These are phyloP conservation scores for Hydrolagus affinis DNA, from an alignment of 2,113 vertebrate genomes.

Conservation along the genomic window DNA sequence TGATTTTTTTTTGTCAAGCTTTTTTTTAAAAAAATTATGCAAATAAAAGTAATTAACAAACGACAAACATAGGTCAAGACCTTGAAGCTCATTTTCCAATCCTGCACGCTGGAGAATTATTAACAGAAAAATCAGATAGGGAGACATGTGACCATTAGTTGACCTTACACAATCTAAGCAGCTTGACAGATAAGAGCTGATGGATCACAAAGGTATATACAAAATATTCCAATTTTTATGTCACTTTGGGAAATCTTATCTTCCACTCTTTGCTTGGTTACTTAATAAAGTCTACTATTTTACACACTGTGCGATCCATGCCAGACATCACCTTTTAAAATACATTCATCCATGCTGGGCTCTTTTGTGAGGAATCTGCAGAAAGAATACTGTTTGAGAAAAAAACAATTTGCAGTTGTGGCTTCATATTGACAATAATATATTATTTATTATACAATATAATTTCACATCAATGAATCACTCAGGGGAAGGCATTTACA, in stretches of 20 bases:
- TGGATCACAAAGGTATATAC: not conserved
- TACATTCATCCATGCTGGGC: too few relatives aligned
- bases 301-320: not conserved
- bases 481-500: not conserved
- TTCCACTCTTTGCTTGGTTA: not conserved
- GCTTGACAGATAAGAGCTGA: not conserved
- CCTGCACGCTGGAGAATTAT: conserved; percentile 15
- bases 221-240: not conserved
- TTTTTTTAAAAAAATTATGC: not conserved
- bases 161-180: not conserved
- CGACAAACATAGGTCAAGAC: not conserved
- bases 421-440: not conserved
- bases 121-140: conserved; percentile 25
- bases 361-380: not conserved
- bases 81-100: not conserved
- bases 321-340: not conserved
- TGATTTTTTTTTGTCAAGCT: not conserved
- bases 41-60: not conserved
- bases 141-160: conserved; percentile 2
- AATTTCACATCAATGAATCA: not conserved
- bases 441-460: not conserved
- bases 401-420: not conserved
- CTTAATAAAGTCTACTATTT: conserved; percentile 4
- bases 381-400: not conserved
- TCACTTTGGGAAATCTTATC: not conserved